phyloP scores from a whole-genome alignment of 1,140 invertebrate genomes.

The Drosophila saltans region DNA sequence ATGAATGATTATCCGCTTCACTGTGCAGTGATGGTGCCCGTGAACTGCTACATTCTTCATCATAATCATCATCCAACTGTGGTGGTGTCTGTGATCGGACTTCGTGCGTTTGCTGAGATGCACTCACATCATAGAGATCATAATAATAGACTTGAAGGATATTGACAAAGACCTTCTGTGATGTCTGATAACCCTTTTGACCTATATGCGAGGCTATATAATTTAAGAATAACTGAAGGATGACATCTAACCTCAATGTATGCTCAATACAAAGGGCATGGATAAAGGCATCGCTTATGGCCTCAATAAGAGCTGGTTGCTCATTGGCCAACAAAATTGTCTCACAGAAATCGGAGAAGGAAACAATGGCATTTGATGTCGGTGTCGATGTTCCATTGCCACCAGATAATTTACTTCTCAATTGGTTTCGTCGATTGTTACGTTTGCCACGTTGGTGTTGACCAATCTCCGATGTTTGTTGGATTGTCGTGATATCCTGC shows the following conservation, averaged over 20 bases:
- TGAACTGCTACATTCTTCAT: slow-evolving; percentile 73
- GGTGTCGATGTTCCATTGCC: background rate
- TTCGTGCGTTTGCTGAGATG: slow-evolving; percentile 62
- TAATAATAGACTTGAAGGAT: slow-evolving; percentile 79
- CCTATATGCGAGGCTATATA: slow-evolving; percentile 81
- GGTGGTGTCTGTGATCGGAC: slow-evolving; percentile 68
- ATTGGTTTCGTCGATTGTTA: slow-evolving; percentile 25
- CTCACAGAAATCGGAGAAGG: slow-evolving; percentile 79
- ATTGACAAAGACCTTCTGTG: slow-evolving; percentile 78
- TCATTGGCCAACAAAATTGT: slow-evolving; percentile 76
- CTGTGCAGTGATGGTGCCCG: slow-evolving; percentile 71
- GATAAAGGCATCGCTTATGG: slow-evolving; percentile 79
- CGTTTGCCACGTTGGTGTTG: slow-evolving; percentile 16
- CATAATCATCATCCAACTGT: slow-evolving; percentile 70
- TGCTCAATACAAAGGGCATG: slow-evolving; percentile 77
- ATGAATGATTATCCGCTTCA: slow-evolving; percentile 73
- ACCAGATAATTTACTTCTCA: slow-evolving; percentile 27
- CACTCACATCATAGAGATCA: slow-evolving; percentile 74
- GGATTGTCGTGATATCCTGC: slow-evolving; percentile 28
- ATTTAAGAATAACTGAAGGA: slow-evolving; percentile 77
- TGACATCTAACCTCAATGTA: slow-evolving; percentile 67
- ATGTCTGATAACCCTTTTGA: slow-evolving; percentile 79
- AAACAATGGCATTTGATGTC: slow-evolving; percentile 60
- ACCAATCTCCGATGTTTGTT: background rate
- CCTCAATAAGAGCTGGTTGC: slow-evolving; percentile 71